These are phyloP conservation scores for Mormyrops attenuatus DNA, from an alignment of 2,797 vertebrate species.

Conservation along the genomic window DNA sequence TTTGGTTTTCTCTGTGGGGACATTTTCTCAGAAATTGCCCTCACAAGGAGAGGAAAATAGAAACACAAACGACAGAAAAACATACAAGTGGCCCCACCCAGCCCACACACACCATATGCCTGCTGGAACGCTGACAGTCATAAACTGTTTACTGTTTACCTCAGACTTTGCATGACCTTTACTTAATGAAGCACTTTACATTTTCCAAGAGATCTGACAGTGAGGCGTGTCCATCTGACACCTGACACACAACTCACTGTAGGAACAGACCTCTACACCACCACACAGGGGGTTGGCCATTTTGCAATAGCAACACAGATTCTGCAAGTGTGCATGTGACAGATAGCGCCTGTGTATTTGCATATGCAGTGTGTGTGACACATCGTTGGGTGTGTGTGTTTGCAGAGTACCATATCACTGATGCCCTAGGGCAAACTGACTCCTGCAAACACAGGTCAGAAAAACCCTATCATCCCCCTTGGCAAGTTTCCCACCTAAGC, in stretches of 20 bases:
- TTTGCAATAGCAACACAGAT: background rate
- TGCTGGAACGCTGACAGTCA: background rate
- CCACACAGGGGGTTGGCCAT: background rate
- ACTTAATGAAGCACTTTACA: background rate
- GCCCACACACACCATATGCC: background rate
- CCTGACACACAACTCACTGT: background rate
- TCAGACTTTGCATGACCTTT: constrained; percentile 7
- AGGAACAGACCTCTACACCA: too few species aligned
- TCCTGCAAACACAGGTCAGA: background rate
- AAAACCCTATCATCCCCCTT: background rate
- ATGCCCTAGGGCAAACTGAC: background rate
- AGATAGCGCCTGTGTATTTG: background rate
- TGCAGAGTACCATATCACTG: background rate
- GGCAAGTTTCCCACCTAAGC: background rate
- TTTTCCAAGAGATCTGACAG: constrained; percentile 4
- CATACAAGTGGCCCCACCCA: background rate
- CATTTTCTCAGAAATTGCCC: constrained; percentile 4
- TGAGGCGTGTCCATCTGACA: background rate
- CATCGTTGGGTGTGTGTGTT: background rate
- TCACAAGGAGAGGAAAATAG: background rate
- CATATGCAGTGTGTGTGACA: background rate
- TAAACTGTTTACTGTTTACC: constrained; percentile 13
- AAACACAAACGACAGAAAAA: background rate
- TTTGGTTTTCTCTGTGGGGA: background rate
- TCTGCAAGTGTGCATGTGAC: background rate